Base-by-base conservation (phyloP, 2,797 vertebrate species). In the Sebastes cheni region DNA sequence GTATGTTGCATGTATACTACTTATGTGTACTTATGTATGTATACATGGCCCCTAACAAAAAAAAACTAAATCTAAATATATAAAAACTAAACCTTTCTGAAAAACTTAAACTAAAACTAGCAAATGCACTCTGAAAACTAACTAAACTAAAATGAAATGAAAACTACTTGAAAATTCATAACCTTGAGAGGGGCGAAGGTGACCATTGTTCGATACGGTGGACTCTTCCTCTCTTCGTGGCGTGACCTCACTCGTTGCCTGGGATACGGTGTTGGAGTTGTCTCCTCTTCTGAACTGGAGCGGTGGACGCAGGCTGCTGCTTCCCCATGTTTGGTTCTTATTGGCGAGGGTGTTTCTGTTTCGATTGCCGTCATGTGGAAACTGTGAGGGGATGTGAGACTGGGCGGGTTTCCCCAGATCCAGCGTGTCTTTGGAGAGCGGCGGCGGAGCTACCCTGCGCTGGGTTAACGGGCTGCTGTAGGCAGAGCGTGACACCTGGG, bases 381-480 rank as follows among this genome's bases (percentile, higher is more conserved):
- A 66, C 32, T 82, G 84, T 8, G 77, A 36, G 16, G 75, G 62
- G 12, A 1, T 32, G 30, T 75, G 80, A 73, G 66, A 52, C 12
- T 4, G 4, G 0, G 54, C 0, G 1, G 73, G 64, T 80, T 81
- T 91, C 5, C 65, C 81, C 69, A 90, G 65, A 62, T 95, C 92
- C 60, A 93, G 60, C 0, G 91, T 91, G 80, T 94, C 94, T 76
- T 90, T 95, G 22, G 89, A 93, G 71, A 90, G 86, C 0, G 89
- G 77, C 0, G 27, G 72, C 6, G 69, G 71, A 4, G 32, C 0
- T 1, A 86, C 84, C 80, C 90, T 93, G 0, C 91, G 94, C 18
- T 90, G 88, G 23, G 82, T 87, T 61, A 89, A 79, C 0, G 97
- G 96, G 59, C 95, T 97, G 90, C 89, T 95, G 87, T 95, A 95